Base-by-base conservation (phyloP, 2,797 vertebrate species). In the Sphaeramia orbicularis region DNA sequence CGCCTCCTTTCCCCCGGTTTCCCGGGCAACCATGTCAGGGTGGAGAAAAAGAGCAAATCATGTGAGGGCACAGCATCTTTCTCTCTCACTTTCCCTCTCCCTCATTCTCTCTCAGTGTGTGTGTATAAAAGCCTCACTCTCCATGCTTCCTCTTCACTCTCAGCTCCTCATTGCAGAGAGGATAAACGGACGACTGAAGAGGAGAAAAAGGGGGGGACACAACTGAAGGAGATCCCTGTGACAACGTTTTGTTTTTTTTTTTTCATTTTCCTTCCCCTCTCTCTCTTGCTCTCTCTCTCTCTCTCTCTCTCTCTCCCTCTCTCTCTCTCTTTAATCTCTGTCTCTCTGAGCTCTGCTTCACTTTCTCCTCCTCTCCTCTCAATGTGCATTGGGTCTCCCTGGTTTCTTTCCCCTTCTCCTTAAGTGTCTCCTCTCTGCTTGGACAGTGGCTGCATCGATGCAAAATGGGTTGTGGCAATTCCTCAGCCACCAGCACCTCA, bases 381-480 rank as follows among this genome's bases (percentile, higher is more conserved):
- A 58, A 27, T 65, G 77, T 70, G 27, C 55, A 30, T 70, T 16
- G 49, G 48, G 57, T 65, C 59, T 68, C 55, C 66, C 43, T 45
- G 32, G 36, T 51, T 18, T 44, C 66, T n/a, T 4, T 14, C 59
- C 14, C 13, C 69, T 36, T 67, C 54, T 43, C 55, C 74, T 65
- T 16, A 44, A 83, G 41, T 49, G 38, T 74, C 71, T 76, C 80
- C 9, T 15, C 60, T 80, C 70, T 80, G 67, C 70, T 71, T 75
- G 74, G 78, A 76, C 77, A 58, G 89, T 86, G 87, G 90, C 86
- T 85, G 79, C 89, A 82, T 91, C 80, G 72, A 91, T 92, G 92
- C 86, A 90, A 90, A 81, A 95, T 95, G 94, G 94, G 94, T 86
- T 95, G 94, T 93, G 93, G 94, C 80, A 94, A 95, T 92, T 95